Evolutionary conservation across 1,140 invertebrate genomes (phyloP), one percentile per base, ranked within the genome.

Genomic region (Triops longicaudatus): DNA sequence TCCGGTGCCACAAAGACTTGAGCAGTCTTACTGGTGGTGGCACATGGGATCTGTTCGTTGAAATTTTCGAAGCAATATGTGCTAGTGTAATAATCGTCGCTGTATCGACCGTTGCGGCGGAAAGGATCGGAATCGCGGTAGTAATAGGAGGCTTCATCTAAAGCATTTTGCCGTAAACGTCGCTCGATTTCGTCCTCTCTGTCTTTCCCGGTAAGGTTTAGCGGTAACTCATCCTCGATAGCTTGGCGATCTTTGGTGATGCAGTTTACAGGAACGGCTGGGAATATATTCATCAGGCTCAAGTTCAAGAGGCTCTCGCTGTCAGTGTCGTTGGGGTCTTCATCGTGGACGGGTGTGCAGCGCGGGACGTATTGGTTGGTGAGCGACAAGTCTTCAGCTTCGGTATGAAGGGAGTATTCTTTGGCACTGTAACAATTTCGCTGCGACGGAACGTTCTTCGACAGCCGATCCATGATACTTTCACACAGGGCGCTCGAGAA

Each of bases 1-100:
- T 77, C 76, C 14, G 76, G 76, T 6, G 76, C 76, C 27, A 77
- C 76, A 44, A 77, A 77, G n/a, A 77, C 76, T 73, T 77, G 76
- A 42, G 72, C 14, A 6, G 73, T 73, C 72, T 37, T 73, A 37
- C 72, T 26, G 76, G 50, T 63, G 6, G 50, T 22, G 0, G 50
- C 22, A 22, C 50, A 63, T n/a, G 50, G 50, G 9, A 63, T 17
- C 17, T 63, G 50, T n/a, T 63, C 50, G 7, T 22, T 22, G 50
- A 63, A 63, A 63, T 22, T 63, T 63, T 63, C 50, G 7, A 63
- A 63, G 50, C 22, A 63, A 22, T 63, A 63, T 17, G 50, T 63
- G 22, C 22, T 63, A 14, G 17, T 63, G 50, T 63, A 63, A 22
- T 63, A 63, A 6, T 63, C 50, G 22, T 63, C 50, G 2, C 17